Conservation (phyloP, 2,113 vertebrate species). For the Dasyurus viverrinus region DNA sequence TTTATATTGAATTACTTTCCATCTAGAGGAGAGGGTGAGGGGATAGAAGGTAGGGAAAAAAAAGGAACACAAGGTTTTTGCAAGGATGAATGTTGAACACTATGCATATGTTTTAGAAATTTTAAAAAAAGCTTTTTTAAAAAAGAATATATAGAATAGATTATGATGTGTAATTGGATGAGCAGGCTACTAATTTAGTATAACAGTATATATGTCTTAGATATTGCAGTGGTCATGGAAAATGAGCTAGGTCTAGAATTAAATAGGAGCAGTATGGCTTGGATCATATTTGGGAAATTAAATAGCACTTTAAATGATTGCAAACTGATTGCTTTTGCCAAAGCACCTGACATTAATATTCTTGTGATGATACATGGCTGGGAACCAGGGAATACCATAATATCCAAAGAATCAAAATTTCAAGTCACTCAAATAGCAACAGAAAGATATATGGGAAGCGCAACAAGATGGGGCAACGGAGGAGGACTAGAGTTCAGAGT, state of each 20-base stretch:
- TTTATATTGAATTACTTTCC: too few species aligned
- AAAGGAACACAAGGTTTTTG: too few species aligned
- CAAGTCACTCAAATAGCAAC: neutral
- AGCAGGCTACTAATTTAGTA: neutral
- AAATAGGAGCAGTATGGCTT: neutral
- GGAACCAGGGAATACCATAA: neutral
- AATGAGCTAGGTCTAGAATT: neutral
- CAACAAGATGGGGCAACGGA: neutral
- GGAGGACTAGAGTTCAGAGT: neutral
- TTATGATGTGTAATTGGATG: neutral
- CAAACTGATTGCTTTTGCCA: neutral
- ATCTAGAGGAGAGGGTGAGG: too few species aligned
- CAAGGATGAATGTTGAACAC: too few species aligned
- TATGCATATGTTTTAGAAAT: too few species aligned
- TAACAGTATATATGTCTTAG: neutral
- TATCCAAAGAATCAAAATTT: neutral
- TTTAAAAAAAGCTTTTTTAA: too few species aligned
- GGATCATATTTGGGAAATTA: neutral
- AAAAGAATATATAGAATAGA: neutral
- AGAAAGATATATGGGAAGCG: neutral
- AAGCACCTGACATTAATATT: neutral
- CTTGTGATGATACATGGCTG: neutral
- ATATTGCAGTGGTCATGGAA: neutral
- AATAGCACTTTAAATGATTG: neutral
- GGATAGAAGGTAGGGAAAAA: too few species aligned